Evolutionary conservation across 2,888 invertebrate species (phyloP).

Genomic region (Strigamia crassipes): DNA sequence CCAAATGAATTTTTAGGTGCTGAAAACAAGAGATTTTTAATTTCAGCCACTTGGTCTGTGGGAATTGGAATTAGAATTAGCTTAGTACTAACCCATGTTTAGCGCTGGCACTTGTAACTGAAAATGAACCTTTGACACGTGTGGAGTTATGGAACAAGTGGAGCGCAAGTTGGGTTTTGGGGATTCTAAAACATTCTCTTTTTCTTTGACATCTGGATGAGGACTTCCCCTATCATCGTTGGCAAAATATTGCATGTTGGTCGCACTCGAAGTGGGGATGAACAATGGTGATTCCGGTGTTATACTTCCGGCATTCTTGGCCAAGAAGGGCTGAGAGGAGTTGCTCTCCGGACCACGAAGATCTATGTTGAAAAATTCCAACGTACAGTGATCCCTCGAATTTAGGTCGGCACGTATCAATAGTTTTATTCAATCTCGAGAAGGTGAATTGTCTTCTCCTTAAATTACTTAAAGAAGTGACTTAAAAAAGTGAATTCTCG

Average conservation of each 20-base stretch:
- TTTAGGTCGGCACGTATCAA: too few species aligned
- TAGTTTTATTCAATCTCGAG: too few species aligned
- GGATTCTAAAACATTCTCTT: slow-evolving; percentile 9
- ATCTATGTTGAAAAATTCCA: background rate
- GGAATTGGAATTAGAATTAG: too few species aligned
- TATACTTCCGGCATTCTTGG: background rate
- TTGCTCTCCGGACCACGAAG: background rate
- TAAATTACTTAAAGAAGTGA: too few species aligned
- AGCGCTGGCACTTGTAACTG: slow-evolving; percentile 38
- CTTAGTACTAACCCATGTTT: background rate
- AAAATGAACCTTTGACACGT: slow-evolving; percentile 43
- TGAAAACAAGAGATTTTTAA: background rate
- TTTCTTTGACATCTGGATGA: background rate
- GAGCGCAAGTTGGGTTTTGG: background rate
- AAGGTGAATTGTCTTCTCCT: too few species aligned
- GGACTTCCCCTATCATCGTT: background rate
- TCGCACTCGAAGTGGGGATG: background rate
- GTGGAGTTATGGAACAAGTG: background rate
- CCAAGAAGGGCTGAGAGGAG: background rate
- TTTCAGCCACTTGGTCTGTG: background rate
- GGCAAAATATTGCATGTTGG: background rate
- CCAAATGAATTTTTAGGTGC: slow-evolving; percentile 35
- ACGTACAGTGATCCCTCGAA: too few species aligned
- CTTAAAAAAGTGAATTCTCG: too few species aligned
- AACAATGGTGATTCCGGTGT: background rate